Evolutionary conservation across 2,113 vertebrate genomes (phyloP).

Genomic region (Pedetes capensis): DNA sequence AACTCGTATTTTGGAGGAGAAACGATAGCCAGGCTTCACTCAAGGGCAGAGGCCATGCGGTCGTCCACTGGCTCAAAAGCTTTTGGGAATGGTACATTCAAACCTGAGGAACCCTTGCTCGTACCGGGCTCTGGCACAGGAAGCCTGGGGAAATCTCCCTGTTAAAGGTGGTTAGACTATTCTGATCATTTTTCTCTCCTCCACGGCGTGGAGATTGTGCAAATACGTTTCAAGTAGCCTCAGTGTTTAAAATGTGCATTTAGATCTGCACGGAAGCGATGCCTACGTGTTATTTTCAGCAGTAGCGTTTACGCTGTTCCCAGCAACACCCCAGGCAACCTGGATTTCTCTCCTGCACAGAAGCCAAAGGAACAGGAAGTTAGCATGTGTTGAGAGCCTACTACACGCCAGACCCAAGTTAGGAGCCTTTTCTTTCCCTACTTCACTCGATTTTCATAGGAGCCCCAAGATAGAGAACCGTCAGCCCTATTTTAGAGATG

Average conservation of each 20-base stretch:
- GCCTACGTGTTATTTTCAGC: slow-evolving; percentile 43
- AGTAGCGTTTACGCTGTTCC: slow-evolving; percentile 39
- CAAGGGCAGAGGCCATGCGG: neutral
- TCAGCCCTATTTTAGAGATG: neutral
- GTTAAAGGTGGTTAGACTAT: neutral
- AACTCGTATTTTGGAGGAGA: neutral
- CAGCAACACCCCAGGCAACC: neutral
- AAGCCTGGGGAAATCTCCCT: neutral
- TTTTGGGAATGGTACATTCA: neutral
- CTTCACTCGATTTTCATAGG: neutral
- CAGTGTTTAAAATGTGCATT: slow-evolving; percentile 13
- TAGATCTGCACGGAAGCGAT: slow-evolving; percentile 17
- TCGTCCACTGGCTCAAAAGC: neutral
- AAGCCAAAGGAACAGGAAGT: slow-evolving; percentile 30
- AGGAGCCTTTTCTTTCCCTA: neutral
- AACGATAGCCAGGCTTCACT: neutral
- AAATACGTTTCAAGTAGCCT: neutral
- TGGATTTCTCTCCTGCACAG: neutral
- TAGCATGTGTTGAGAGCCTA: neutral
- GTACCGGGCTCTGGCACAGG: neutral
- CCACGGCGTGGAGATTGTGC: neutral
- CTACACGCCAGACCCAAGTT: neutral
- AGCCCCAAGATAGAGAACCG: neutral
- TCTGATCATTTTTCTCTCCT: neutral
- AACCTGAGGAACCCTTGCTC: no score